phyloP scores from a whole-genome alignment of 2,797 vertebrate species.

The Merluccius polli region DNA sequence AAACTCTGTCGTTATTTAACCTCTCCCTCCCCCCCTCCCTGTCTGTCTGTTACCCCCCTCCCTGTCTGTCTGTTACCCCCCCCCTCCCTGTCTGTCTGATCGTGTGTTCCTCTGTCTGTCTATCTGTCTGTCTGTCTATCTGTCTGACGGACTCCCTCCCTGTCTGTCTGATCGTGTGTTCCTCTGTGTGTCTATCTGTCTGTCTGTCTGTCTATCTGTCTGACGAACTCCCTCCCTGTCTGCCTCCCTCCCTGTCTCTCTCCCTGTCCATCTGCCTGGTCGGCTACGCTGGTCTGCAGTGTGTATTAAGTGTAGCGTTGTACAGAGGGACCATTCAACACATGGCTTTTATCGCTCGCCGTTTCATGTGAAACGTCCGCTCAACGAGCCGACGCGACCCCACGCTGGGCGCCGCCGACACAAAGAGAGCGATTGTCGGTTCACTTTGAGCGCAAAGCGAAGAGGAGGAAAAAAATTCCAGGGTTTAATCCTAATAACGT shows the following conservation, averaged over 20 bases:
- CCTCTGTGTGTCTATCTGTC: background rate
- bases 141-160: background rate
- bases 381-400: background rate
- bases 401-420: background rate
- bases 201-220: too few relatives aligned
- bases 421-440: conserved; percentile 21
- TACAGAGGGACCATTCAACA: background rate
- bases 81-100: background rate
- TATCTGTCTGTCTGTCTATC: background rate
- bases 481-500: conserved; percentile 54
- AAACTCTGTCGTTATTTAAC: too few relatives aligned
- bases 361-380: background rate
- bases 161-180: background rate
- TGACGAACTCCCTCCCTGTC: too few relatives aligned
- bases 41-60: too few relatives aligned
- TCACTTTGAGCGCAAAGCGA: conserved; percentile 13
- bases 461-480: conserved; percentile 25
- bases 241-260: too few relatives aligned
- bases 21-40: too few relatives aligned
- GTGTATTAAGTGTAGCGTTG: background rate
- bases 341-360: too few relatives aligned
- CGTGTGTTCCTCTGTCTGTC: background rate
- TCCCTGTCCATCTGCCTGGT: too few relatives aligned
- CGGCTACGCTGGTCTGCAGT: too few relatives aligned
- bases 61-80: too few relatives aligned